phyloP scores from a whole-genome alignment of 2,888 invertebrate genomes.

The Drosophila emarginata region DNA sequence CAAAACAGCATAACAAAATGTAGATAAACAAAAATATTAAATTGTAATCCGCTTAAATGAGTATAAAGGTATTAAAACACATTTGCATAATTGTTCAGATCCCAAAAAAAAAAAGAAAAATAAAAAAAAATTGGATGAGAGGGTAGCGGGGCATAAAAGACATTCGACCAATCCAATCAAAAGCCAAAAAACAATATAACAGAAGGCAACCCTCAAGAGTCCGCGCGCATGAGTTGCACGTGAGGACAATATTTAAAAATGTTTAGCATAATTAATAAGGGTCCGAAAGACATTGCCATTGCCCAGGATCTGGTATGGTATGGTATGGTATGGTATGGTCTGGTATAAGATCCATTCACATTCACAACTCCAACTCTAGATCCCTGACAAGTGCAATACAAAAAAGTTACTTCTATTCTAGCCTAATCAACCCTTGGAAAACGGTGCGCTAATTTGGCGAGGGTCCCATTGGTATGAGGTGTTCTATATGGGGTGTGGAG shows the following conservation, averaged over 20 bases:
- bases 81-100: conserved; percentile 79
- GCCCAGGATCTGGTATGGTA: not conserved
- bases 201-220: conserved; percentile 54
- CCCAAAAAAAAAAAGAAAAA: conserved; percentile 40
- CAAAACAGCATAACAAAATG: conserved; percentile 52
- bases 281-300: conserved; percentile 27
- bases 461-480: conserved; percentile 19
- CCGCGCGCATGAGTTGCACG: conserved; percentile 60
- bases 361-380: not conserved
- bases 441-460: conserved; percentile 72
- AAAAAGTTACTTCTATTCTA: conserved; percentile 63
- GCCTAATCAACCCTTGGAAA: conserved; percentile 81
- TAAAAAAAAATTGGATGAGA: conserved; percentile 28
- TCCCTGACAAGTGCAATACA: conserved; percentile 55
- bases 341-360: conserved; percentile 2
- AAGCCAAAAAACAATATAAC: conserved; percentile 39
- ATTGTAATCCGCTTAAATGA: conserved; percentile 82
- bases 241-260: conserved; percentile 82
- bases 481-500: not conserved
- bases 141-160: conserved; percentile 28
- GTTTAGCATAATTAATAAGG: conserved; percentile 81
- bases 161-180: conserved; percentile 66
- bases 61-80: conserved; percentile 78
- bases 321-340: no score
- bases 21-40: conserved; percentile 75